Conservation (phyloP, 2,888 invertebrate genomes). For the Trisateles emortualis region DNA sequence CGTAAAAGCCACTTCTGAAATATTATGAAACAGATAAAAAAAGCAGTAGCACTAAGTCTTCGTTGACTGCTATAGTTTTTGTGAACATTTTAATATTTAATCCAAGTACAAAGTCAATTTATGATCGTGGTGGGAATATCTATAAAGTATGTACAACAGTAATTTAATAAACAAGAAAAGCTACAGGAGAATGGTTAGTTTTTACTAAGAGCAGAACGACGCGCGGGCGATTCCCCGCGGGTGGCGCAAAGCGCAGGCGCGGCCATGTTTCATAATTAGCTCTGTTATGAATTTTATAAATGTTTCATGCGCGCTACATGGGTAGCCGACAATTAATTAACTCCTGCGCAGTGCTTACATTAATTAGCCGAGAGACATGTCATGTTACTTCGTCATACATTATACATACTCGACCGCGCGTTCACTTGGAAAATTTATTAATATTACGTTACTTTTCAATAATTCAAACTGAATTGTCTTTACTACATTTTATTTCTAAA, state of each 20-base stretch:
- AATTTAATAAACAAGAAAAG: constrained; percentile 66
- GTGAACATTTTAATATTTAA: constrained; percentile 39
- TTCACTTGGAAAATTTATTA: constrained; percentile 67
- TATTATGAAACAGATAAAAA: constrained; percentile 13
- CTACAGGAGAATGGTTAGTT: constrained; percentile 64
- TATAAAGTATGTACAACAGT: constrained; percentile 54
- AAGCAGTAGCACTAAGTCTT: constrained; percentile 13
- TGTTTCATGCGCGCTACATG: constrained; percentile 79
- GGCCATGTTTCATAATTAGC: constrained; percentile 80
- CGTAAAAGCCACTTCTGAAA: not conserved
- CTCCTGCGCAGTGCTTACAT: constrained; percentile 80
- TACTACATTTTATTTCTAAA: constrained; percentile 35
- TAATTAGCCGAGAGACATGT: constrained; percentile 77
- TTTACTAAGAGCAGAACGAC: constrained; percentile 62
- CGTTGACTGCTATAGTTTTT: constrained; percentile 32
- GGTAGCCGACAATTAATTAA: constrained; percentile 83
- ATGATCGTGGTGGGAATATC: constrained; percentile 51
- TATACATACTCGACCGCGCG: constrained; percentile 66
- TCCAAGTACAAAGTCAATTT: constrained; percentile 48
- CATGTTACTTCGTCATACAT: constrained; percentile 75
- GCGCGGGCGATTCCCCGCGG: constrained; percentile 69
- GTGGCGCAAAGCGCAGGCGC: constrained; percentile 74
- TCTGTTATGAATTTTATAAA: constrained; percentile 85
- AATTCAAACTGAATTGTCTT: constrained; percentile 56
- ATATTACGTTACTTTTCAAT: constrained; percentile 62